Base-by-base conservation (phyloP, 2,888 invertebrate species). In the Amiota minor region DNA sequence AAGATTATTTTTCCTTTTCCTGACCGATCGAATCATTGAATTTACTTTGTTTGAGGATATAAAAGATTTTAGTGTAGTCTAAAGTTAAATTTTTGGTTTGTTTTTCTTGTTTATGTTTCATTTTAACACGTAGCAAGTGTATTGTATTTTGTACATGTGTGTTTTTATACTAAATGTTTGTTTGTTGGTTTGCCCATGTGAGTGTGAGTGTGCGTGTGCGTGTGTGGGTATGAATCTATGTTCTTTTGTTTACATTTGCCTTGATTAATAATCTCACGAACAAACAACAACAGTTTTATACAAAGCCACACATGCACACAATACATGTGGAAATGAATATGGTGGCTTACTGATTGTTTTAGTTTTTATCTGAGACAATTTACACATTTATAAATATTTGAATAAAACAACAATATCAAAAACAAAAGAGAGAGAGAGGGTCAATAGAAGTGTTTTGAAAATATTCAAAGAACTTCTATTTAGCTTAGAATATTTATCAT, bases 231-330 rank as follows among this genome's bases (percentile, higher is more conserved):
- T 61, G 14, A n/a, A 12, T 20, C n/a, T 47, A 23, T 16, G 56
- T 16, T 10, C 35, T 65, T 50, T 72, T 72, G 69, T 72, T 72
- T 72, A 55, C 53, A 14, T 12, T 53, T 45, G 20, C 62, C 62
- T 61, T 69, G 69, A 72, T 72, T 72, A 72, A 69, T 56, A 68
- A 61, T 69, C 47, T 47, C 16, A 12, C 65, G 46, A 49, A 71
- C 56, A 56, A 14, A 18, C 8, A 18, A 56, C 8, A 1, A 56
- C 49, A 35, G 2, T 35, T 35, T 35, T 6, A 35, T 35, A 35
- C 35, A 35, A 35, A 35, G 35, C 35, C 35, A 2, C 35, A 35
- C 35, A 2, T 35, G 6, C 35, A 4, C 35, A 35, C 35, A 35
- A 35, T 0, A 35, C 35, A 35, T 35, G 35, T 35, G 6, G 6